Evolutionary conservation across 2,888 invertebrate genomes (phyloP).

Genomic region (Spisula solida): DNA sequence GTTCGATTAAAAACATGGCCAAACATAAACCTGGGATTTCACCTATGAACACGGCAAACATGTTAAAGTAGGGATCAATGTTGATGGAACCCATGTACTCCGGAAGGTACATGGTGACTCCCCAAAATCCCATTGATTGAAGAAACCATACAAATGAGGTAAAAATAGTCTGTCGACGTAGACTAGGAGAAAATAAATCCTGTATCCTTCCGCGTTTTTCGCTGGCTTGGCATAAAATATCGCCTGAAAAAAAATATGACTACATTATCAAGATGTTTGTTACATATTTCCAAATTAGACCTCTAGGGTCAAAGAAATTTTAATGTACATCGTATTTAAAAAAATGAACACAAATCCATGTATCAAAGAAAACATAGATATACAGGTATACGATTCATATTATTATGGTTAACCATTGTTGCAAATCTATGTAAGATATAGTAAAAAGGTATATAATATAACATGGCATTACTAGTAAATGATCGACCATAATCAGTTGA

Average conservation of each 20-base stretch:
- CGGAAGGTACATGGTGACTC: slow-evolving; percentile 82
- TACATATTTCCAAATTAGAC: background rate
- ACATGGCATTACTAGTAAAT: too few species aligned
- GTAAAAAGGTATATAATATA: too few species aligned
- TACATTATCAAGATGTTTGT: background rate
- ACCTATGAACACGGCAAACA: slow-evolving; percentile 82
- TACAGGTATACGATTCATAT: too few species aligned
- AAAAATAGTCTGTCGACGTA: slow-evolving; percentile 72
- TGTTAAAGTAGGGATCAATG: slow-evolving; percentile 80
- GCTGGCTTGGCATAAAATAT: slow-evolving; percentile 75
- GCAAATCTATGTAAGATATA: too few species aligned
- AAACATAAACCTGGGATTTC: slow-evolving; percentile 82
- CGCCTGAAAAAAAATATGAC: slow-evolving; percentile 70
- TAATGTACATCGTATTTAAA: too few species aligned
- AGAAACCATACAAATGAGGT: slow-evolving; percentile 80
- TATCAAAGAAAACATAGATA: too few species aligned
- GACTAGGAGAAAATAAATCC: slow-evolving; percentile 75
- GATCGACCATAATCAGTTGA: too few species aligned
- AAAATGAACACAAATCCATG: too few species aligned
- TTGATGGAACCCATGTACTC: slow-evolving; percentile 80
- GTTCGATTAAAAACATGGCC: slow-evolving; percentile 82
- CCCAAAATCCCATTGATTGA: slow-evolving; percentile 83
- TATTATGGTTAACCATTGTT: too few species aligned
- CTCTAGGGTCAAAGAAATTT: too few species aligned
- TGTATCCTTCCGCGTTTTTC: slow-evolving; percentile 74